Conservation (phyloP, 2,113 vertebrate genomes). For the Chaetodon trifascialis region DNA sequence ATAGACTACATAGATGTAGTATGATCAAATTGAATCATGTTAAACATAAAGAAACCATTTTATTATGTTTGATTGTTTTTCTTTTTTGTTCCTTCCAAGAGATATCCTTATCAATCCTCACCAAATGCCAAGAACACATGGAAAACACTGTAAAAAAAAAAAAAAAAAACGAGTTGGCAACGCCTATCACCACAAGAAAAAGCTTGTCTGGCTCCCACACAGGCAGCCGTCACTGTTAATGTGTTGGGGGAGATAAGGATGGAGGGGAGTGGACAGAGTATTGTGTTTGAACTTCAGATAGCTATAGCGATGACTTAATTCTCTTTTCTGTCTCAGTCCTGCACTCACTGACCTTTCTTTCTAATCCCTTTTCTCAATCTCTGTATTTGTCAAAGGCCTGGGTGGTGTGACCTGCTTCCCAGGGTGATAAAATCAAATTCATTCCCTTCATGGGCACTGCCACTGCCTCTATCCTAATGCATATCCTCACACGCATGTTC, state of each 20-base stretch:
- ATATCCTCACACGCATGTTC: conserved; percentile 8
- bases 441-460: conserved; percentile 41
- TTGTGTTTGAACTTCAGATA: conserved; percentile 68
- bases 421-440: conserved; percentile 68
- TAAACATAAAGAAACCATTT: not conserved
- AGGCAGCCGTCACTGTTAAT: conserved; percentile 28
- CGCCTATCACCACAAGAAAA: conserved; percentile 28
- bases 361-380: conserved; percentile 65
- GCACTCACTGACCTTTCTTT: conserved; percentile 73
- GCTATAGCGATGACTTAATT: conserved; percentile 72
- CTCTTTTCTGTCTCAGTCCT: conserved; percentile 63
- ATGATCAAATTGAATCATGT: not conserved
- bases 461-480: conserved; percentile 15
- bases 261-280: conserved; percentile 35
- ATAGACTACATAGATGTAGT: no score
- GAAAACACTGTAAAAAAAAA: conserved; percentile 34
- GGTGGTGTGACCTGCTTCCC: conserved; percentile 47
- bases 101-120: conserved; percentile 21
- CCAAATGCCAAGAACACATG: conserved; percentile 47
- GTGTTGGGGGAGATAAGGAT: conserved; percentile 57
- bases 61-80: not conserved
- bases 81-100: conserved; percentile 4
- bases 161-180: conserved; percentile 15
- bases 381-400: conserved; percentile 70
- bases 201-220: conserved; percentile 22